Evolutionary conservation across 2,113 vertebrate genomes (phyloP), one percentile per base, ranked within the genome.

Genomic region (Apaloderma vittatum): DNA sequence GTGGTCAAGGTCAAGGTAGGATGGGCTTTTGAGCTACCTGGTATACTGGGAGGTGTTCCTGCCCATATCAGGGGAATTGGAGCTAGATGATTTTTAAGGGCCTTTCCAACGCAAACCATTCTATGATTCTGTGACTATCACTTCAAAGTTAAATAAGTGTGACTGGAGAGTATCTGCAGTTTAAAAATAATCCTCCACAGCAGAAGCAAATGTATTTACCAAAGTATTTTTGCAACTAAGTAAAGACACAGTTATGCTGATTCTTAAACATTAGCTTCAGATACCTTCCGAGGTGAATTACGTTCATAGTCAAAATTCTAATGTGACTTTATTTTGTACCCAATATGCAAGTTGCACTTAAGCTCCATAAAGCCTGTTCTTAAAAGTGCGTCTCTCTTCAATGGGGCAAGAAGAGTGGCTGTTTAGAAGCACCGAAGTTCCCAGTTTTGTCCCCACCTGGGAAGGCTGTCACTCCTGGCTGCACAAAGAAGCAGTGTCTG

Each of bases 311-410:
- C 59, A 80, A 40, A 90, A 49, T 15, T 59, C 11, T 3, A 11
- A 15, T 46, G 11, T 23, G 46, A 37, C 12, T 88, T 86, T 27
- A 20, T 16, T 48, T 55, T 30, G 58, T 82, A 75, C 12, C 3
- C 49, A 9, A 1, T 17, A 12, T 19, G 45, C 18, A 75, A 15
- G 18, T 32, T 59, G 26, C 24, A 6, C 36, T 80, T 68, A 13
- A 52, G 65, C 32, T 68, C 40, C 23, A 4, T 15, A 23, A 29
- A 52, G 30, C 32, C 13, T 48, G 14, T 43, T 81, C 19, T 40
- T 54, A 30, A 19, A 63, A 40, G 32, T 0, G 0, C 24, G 43
- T 6, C 14, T 62, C 3, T 79, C 26, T 63, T 36, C 19, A 16
- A 32, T 3, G 3, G 6, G 32, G 8, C 30, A 27, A 61, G n/a